These are phyloP conservation scores for Cataglyphis albicans DNA, from an alignment of 2,888 invertebrate species.

Conservation along the genomic window DNA sequence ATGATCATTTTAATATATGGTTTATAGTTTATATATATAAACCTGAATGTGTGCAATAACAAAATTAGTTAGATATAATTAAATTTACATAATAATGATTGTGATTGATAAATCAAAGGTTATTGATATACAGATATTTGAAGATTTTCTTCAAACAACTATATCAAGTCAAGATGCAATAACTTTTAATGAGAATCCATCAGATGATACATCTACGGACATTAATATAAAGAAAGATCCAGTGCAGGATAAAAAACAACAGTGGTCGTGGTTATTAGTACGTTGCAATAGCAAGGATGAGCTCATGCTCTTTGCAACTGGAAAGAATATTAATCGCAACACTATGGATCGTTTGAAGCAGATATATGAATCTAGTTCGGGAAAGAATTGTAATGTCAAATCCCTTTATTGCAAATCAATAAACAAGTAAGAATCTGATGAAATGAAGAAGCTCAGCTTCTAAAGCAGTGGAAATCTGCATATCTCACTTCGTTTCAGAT, in stretches of 20 bases:
- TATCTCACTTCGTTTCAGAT: constrained; percentile 70
- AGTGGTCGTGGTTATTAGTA: constrained; percentile 83
- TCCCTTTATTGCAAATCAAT: constrained; percentile 84
- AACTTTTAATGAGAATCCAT: constrained; percentile 50
- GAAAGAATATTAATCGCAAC: constrained; percentile 79
- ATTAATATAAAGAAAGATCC: constrained; percentile 53
- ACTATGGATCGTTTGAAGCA: constrained; percentile 83
- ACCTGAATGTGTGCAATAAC: neutral
- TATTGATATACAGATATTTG: constrained; percentile 80
- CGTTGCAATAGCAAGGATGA: constrained; percentile 83
- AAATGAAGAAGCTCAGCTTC: constrained; percentile 32
- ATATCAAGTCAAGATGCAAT: constrained; percentile 65
- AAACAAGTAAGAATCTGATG: constrained; percentile 77
- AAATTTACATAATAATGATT: neutral
- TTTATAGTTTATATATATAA: neutral
- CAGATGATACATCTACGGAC: constrained; percentile 55
- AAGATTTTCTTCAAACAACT: constrained; percentile 82
- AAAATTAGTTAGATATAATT: neutral
- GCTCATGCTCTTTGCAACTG: constrained; percentile 84
- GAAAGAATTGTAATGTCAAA: constrained; percentile 84
- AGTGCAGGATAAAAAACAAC: constrained; percentile 68
- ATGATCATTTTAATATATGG: neutral
- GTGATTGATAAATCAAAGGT: constrained; percentile 28
- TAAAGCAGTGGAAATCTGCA: constrained; percentile 21
- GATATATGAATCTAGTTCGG: constrained; percentile 81